Evolutionary conservation across 2,888 invertebrate genomes (phyloP).

Genomic region (Ectobius pallidus): DNA sequence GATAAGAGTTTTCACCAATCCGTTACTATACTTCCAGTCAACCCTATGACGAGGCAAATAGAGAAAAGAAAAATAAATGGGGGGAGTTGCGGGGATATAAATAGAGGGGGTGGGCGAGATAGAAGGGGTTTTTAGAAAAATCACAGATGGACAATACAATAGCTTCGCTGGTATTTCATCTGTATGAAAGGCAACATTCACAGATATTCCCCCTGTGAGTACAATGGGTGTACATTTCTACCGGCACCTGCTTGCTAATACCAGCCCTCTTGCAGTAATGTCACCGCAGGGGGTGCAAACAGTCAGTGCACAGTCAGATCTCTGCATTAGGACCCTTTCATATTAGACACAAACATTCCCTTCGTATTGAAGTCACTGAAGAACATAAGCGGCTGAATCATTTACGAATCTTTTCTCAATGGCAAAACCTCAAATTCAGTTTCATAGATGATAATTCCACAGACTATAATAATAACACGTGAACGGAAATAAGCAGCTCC

Average conservation of each 20-base stretch:
- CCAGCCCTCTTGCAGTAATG: constrained; percentile 27
- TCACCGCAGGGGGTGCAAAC: constrained; percentile 28
- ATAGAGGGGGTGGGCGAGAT: neutral
- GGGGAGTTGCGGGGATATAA: neutral
- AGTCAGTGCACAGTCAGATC: constrained; percentile 28
- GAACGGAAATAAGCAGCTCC: no score
- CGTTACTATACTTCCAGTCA: neutral
- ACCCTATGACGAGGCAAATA: constrained; percentile 18
- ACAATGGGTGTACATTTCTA: constrained; percentile 15
- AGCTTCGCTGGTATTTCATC: constrained; percentile 29
- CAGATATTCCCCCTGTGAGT: neutral
- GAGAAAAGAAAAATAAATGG: neutral
- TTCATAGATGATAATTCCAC: no score
- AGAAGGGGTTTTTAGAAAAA: constrained; percentile 26
- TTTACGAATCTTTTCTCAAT: no score
- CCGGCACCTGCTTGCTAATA: constrained; percentile 17
- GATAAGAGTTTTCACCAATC: no score
- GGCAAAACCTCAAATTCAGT: no score
- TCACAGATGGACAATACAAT: constrained; percentile 32
- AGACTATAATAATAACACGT: no score
- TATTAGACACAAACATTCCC: no score
- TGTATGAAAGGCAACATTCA: constrained; percentile 30
- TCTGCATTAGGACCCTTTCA: no score
- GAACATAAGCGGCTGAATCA: no score
- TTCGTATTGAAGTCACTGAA: no score